Evolutionary conservation across 2,888 invertebrate genomes (phyloP).

Genomic region (Ypsolopha scabrella): DNA sequence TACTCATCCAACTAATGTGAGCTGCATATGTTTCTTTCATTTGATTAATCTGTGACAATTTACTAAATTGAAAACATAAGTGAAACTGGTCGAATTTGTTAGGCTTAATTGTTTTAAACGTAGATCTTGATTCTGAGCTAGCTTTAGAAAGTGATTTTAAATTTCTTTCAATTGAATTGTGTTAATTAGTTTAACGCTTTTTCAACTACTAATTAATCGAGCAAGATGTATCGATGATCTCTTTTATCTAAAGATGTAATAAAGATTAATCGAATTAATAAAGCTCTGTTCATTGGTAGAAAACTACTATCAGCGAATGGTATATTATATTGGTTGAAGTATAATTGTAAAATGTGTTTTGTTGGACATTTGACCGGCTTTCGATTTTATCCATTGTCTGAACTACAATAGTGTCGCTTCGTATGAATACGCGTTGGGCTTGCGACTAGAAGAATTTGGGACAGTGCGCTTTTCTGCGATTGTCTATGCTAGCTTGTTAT

Average conservation of each 20-base stretch:
- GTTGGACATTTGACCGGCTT: constrained; percentile 26
- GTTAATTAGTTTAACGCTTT: neutral
- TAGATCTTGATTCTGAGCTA: neutral
- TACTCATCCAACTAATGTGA: neutral
- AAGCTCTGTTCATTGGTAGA: no score
- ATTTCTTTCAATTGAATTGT: neutral
- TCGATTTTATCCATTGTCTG: constrained; percentile 31
- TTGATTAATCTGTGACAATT: neutral
- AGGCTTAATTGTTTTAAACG: neutral
- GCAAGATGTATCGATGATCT: neutral
- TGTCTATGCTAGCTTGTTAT: neutral
- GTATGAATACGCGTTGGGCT: constrained; percentile 1
- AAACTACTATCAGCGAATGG: no score
- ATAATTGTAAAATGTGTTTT: constrained; percentile 1
- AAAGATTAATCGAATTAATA: no score
- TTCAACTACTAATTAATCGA: constrained; percentile 1
- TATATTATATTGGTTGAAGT: neutral
- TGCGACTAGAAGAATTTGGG: neutral
- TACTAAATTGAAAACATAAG: neutral
- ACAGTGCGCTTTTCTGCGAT: neutral
- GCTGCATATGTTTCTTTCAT: neutral
- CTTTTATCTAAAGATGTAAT: no score
- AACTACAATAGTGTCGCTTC: neutral
- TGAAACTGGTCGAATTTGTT: neutral
- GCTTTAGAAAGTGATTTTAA: no score